Evolutionary conservation across 92 coral and sea anemone species (phyloP), one percentile per base, ranked within the genome.

Genomic region (Porites cylindrica): DNA sequence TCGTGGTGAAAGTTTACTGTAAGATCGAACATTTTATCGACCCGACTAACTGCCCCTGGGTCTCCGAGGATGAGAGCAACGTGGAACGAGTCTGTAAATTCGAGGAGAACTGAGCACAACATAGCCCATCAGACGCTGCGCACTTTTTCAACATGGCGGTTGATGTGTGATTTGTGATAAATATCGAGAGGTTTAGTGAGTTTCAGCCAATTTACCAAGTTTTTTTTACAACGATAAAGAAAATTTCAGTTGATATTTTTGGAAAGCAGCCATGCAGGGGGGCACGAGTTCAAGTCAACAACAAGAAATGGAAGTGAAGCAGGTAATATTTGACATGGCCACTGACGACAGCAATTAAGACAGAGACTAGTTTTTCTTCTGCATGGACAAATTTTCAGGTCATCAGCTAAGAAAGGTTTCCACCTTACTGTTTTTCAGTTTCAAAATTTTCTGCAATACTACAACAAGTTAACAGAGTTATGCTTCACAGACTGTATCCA

Each of bases 401-500:
- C 47, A 38, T 38, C 0, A 38, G 47, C 47, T 38, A 38, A 38
- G 47, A 38, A 38, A 67, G 72, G 26, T 17, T 51, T 62, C 13
- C 20, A 19, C 47, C 19, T 51, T 66, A 4, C 63, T 43, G 24
- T 17, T 4, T 90, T 85, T 14, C 90, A 97, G 99, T 91, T 97
- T 80, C 98, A 97, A 67, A 95, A 94, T 65, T 97, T 97, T 81
- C 32, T 97, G 54, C 90, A 93, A 8, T 97, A 96, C 56, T 97
- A 97, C 89, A 97, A 97, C 91, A 96, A 95, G 78, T 87, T 97
- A 60, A 95, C 99, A 13, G 98, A 97, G 82, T 53, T 90, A 64
- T 97, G 99, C 81, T 97, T 97, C 80, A 85, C 91, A 77, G 99
- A 97, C 64, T 97, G 99, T 56, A 87, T 97, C 70, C 99, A 97